Percentiles rank a stretch among this genome's conserved stretches.
Evolutionary conservation across 2,113 vertebrate species (phyloP).

Genomic region (Neotragus moschatus): DNA sequence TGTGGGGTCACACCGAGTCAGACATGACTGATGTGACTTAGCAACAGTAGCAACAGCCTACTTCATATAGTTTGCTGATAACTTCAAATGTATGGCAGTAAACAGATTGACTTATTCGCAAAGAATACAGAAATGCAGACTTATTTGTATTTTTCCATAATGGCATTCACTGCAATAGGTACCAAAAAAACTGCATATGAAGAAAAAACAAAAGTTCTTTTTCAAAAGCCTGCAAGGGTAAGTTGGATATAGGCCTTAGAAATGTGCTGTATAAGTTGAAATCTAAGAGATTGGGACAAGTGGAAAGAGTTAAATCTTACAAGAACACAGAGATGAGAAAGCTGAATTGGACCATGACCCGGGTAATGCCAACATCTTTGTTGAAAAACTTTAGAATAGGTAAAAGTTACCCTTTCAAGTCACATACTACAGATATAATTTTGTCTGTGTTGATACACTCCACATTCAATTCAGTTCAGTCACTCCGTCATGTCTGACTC

Average conservation of each 20-base stretch:
- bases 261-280: neutral
- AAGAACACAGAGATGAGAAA: neutral
- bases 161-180: neutral
- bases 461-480: neutral
- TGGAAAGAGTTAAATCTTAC: neutral
- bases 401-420: neutral
- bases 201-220: neutral
- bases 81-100: neutral
- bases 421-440: neutral
- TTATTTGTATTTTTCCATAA: neutral
- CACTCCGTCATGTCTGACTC: fast-evolving
- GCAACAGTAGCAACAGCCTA: neutral
- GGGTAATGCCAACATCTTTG: neutral
- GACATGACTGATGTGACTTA: too few relatives aligned
- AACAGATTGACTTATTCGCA: neutral
- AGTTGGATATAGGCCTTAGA: neutral
- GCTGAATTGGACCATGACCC: neutral
- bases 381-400: neutral
- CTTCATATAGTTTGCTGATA: neutral
- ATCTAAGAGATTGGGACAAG: neutral
- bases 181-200: neutral
- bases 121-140: neutral
- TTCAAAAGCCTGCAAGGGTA: neutral
- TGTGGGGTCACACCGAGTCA: too few relatives aligned
- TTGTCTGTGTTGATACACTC: neutral